phyloP scores from a whole-genome alignment of 2,113 vertebrate genomes.

The Centropus unirufus region DNA sequence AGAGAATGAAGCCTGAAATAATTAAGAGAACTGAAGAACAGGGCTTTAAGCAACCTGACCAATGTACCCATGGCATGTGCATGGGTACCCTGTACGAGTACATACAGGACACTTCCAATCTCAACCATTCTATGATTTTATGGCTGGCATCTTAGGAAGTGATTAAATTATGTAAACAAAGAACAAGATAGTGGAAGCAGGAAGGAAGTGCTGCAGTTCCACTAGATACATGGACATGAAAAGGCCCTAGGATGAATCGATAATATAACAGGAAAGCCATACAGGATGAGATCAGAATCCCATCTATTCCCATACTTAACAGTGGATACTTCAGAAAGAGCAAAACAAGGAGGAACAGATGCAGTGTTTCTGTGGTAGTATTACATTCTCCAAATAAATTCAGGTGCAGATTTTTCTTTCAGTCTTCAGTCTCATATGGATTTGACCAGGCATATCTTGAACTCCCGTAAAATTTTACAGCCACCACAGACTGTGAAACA shows the following conservation, averaged over 20 bases:
- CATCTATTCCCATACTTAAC: neutral
- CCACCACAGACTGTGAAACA: rapidly evolving
- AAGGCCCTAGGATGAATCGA: neutral
- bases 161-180: neutral
- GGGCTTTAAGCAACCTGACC: neutral
- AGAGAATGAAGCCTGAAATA: neutral
- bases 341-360: neutral
- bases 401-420: neutral
- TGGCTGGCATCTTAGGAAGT: neutral
- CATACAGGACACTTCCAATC: neutral
- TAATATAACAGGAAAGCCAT: neutral
- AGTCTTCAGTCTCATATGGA: neutral
- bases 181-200: neutral
- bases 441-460: neutral
- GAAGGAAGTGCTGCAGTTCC: neutral
- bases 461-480: neutral
- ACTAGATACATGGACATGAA: neutral
- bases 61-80: neutral
- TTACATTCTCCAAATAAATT: neutral
- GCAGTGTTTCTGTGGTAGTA: neutral
- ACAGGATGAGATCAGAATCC: neutral
- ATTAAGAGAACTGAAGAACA: neutral
- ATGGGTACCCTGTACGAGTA: too few relatives aligned
- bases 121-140: neutral
- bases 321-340: neutral